Base-by-base conservation (phyloP, 2,888 invertebrate genomes). In the Caenorhabditis wallacei region DNA sequence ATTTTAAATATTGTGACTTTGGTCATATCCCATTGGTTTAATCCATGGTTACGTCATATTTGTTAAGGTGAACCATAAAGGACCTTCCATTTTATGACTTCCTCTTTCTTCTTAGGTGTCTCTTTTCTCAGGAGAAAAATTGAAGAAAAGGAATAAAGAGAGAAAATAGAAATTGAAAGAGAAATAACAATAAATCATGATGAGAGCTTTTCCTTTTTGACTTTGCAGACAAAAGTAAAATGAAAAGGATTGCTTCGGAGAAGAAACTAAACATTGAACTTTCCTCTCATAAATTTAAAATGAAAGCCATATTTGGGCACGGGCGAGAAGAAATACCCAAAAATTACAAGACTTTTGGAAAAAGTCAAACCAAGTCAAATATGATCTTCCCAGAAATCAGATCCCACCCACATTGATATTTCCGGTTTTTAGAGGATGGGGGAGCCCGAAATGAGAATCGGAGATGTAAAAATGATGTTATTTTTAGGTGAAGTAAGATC, bases 151-250 rank as follows among this genome's bases (percentile, higher is more conserved):
- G 40, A 54, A 26, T 61, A 63, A 78, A 63, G 48, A 53, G 16
- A 30, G 48, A 53, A 18, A 30, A 22, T 35, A 20, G 40, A 48
- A 75, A 75, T 56, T 56, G 56, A 26, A 61, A 43, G n/a, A 22
- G 26, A 61, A 43, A 40, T 46, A 54, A 63, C 78, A 40, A 78
- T 78, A 78, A 78, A 78, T 78, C 78, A 69, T 78, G 53, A 78
- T 69, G 69, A n/a, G 54, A 54, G 53, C 56, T 43, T 48, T 72
- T 61, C 16, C 46, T 54, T 53, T 61, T 61, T 20, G 3, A n/a
- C 46, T 66, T 57, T 59, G 70, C 70, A 57, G 48, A 18, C n/a
- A 13, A 70, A 61, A 35, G 37, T 59, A 43, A 22, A 43, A 37
- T n/a, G 26, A 66, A 66, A 53, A 51, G 10, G 66, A 53, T 66